Base-by-base conservation (phyloP, 2,113 vertebrate genomes). In the Ciconia boyciana region DNA sequence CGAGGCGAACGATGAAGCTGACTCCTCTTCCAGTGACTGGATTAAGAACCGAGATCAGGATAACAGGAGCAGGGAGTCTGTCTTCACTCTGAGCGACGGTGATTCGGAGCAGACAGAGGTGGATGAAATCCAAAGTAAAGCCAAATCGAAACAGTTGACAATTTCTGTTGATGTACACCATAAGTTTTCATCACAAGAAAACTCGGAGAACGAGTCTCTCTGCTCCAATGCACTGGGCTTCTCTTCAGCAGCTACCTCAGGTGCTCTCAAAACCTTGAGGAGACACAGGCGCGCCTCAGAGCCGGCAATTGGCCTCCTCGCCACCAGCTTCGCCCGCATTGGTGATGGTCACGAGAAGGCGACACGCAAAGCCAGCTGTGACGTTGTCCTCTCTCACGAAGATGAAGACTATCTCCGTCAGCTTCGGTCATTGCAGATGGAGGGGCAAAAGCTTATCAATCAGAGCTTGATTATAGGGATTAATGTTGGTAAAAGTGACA, bases 61-160 rank as follows among this genome's bases (percentile, higher is more conserved):
- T 24, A 99, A 98, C 98, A 98, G 98, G 79, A 99, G 99, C 96
- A 98, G 99, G 39, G 99, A 99, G 96, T 99, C 99, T 11, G 98
- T 99, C 83, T 98, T 99, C 96, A 99, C 99, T 9, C 97, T 99
- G 68, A 99, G 99, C 0, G 99, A 99, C 2, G 98, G 98, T 7
- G 99, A 99, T 81, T 98, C 98, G 1, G 98, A 98, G 84, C 97
- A 95, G 65, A 94, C 97, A 0, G 99, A 98, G 74, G 95, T 97
- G 11, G 98, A 98, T 72, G 97, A 97, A 24, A 41, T 97, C 83
- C 97, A 83, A 11, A 95, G 97, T 52, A 97, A 98, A n/a, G 80
- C 96, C 24, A 97, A 98, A 78, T 95, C 98, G 6, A 97, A 97
- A 80, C 97, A 98, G 4, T 62, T 98, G 76, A 93, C 89, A 11